phyloP scores from a whole-genome alignment of 2,888 invertebrate genomes.

The Diaphora mendica region DNA sequence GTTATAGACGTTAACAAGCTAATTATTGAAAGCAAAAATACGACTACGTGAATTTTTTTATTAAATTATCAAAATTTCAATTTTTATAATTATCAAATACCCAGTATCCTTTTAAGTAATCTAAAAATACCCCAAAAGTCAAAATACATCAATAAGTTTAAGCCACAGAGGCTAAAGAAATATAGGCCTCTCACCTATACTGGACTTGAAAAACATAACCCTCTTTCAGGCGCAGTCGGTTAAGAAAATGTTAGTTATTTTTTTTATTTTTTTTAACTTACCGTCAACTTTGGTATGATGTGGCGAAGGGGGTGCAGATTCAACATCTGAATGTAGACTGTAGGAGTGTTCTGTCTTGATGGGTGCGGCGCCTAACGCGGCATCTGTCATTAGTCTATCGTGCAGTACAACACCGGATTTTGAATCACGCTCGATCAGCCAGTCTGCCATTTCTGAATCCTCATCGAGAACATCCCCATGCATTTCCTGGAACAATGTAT shows the following conservation, averaged over 20 bases:
- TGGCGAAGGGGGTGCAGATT: slow-evolving; percentile 90
- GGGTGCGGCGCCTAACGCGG: slow-evolving; percentile 92
- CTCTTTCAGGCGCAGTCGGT: neutral
- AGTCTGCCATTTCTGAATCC: slow-evolving; percentile 89
- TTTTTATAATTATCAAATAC: too few species aligned
- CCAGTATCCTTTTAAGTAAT: too few species aligned
- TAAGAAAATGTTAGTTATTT: neutral
- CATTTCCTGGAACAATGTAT: slow-evolving; percentile 85
- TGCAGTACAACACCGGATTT: slow-evolving; percentile 92
- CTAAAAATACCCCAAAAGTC: too few species aligned
- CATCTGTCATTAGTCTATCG: slow-evolving; percentile 96
- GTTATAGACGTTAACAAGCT: neutral
- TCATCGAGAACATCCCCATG: slow-evolving; percentile 88
- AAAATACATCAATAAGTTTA: too few species aligned
- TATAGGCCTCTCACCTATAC: too few species aligned
- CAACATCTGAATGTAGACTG: slow-evolving; percentile 91
- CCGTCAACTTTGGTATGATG: slow-evolving; percentile 91
- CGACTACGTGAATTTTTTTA: too few species aligned
- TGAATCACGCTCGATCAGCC: slow-evolving; percentile 89
- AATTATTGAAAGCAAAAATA: too few species aligned
- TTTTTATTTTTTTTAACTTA: too few species aligned
- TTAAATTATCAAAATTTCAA: neutral
- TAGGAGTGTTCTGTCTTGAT: slow-evolving; percentile 98
- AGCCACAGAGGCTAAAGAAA: too few species aligned
- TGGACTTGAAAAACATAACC: too few species aligned